Evolutionary conservation across 2,113 vertebrate genomes (phyloP).

Genomic region (Gymnarchus niloticus): DNA sequence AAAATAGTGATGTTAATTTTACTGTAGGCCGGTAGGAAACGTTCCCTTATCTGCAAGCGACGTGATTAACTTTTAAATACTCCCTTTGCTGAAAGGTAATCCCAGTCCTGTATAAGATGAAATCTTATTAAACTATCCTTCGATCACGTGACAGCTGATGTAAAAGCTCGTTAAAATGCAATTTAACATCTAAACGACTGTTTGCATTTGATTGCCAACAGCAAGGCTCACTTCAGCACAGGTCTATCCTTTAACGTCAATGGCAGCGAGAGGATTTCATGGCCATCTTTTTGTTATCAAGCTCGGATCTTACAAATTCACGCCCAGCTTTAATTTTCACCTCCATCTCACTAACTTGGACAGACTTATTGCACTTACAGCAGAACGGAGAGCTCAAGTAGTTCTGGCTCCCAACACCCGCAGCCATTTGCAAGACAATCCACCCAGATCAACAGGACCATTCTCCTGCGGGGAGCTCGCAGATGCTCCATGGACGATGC

Average conservation of each 20-base stretch:
- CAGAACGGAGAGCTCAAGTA: neutral
- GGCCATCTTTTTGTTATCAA: neutral
- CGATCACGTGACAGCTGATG: neutral
- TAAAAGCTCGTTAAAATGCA: neutral
- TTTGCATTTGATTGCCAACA: neutral
- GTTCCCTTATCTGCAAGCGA: neutral
- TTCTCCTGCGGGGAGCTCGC: conserved; percentile 9
- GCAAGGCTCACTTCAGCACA: neutral
- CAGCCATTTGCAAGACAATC: neutral
- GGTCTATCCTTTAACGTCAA: neutral
- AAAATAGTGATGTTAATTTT: neutral
- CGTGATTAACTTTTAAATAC: neutral
- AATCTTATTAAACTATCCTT: neutral
- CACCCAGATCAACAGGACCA: conserved; percentile 8
- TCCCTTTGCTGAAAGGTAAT: neutral
- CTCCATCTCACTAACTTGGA: neutral
- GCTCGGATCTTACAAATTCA: neutral
- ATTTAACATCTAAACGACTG: neutral
- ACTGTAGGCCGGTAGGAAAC: neutral
- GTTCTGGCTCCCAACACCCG: neutral
- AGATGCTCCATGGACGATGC: conserved; percentile 11
- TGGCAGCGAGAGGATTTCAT: neutral
- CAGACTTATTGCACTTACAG: neutral
- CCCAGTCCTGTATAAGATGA: too few relatives aligned
- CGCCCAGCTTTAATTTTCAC: neutral